phyloP scores from a whole-genome alignment of 2,888 invertebrate genomes.

The Drosophila recens region DNA sequence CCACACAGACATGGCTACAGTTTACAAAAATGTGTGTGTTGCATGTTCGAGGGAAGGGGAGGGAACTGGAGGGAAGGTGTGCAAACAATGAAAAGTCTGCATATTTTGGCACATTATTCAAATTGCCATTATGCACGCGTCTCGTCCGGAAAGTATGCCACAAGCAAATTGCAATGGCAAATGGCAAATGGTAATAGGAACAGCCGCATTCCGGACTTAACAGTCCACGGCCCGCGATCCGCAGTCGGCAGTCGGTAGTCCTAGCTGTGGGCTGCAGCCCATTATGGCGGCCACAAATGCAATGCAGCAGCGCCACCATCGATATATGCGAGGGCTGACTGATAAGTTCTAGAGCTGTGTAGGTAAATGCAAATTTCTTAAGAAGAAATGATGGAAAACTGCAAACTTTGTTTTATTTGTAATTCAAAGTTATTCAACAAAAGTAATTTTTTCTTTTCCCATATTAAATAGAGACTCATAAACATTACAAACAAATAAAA shows the following conservation, averaged over 20 bases:
- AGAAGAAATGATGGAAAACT: too few species aligned
- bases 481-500: too few species aligned
- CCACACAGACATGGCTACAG: background rate
- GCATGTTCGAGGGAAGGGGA: background rate
- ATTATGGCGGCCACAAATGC: constrained; percentile 73
- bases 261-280: constrained; percentile 23
- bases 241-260: background rate
- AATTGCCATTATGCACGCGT: constrained; percentile 79
- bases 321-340: background rate
- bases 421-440: too few species aligned
- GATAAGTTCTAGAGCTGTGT: background rate
- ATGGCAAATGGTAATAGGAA: constrained; percentile 37
- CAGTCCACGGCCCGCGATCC: constrained; percentile 17
- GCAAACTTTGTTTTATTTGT: too few species aligned
- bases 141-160: constrained; percentile 58
- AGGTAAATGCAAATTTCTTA: background rate
- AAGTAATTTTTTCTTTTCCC: too few species aligned
- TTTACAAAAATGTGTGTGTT: background rate
- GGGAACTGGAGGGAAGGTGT: background rate
- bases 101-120: constrained; percentile 80
- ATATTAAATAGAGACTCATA: too few species aligned
- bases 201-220: constrained; percentile 30
- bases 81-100: constrained; percentile 74
- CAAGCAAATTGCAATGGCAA: constrained; percentile 53
- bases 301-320: constrained; percentile 51